Base-by-base conservation (phyloP, 2,888 invertebrate genomes). In the Acanthopleura granulata region DNA sequence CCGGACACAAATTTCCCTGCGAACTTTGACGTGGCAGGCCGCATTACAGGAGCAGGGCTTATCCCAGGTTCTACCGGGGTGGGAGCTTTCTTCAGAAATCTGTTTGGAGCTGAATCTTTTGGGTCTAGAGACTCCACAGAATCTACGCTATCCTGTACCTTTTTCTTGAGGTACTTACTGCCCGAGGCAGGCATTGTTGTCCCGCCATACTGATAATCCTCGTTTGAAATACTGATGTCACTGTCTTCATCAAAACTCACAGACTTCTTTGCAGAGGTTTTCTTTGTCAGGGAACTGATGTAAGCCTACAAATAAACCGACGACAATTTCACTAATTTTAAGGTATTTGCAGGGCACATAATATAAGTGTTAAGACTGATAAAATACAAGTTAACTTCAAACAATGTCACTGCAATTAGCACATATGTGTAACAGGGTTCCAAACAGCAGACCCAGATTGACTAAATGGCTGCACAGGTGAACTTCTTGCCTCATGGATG, bases 171-270 rank as follows among this genome's bases (percentile, higher is more conserved):
- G 74, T 84, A 86, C 75, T 84, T 86, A 75, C 82, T 86, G n/a
- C 81, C 81, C 11, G 81, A 73, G 12, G 80, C 76, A 18, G 80
- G 62, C 1, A 71, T 29, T 18, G 77, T 62, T 22, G 66, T 27
- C 29, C 15, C 66, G 6, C 66, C 66, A 66, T 66, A 66, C 66
- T 72, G 66, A 62, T 85, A 83, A 11, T 82, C 76, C 15, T 81
- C 83, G 81, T 86, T 87, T 0, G 87, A 86, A 16, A 87, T 84
- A 11, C 86, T 86, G 18, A 87, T 84, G n/a, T 87, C 87, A 6
- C 86, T 86, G 62, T 81, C 77, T 61, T 86, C 86, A 75, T 86
- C 85, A 80, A 86, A 86, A 70, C 83, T 85, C 0, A 84, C 84
- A 49, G 78, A 78, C 51, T 82, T 84, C 30, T 81, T 82, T 70